Base-by-base conservation (phyloP, 2,113 vertebrate genomes). In the Austrofundulus limnaeus region DNA sequence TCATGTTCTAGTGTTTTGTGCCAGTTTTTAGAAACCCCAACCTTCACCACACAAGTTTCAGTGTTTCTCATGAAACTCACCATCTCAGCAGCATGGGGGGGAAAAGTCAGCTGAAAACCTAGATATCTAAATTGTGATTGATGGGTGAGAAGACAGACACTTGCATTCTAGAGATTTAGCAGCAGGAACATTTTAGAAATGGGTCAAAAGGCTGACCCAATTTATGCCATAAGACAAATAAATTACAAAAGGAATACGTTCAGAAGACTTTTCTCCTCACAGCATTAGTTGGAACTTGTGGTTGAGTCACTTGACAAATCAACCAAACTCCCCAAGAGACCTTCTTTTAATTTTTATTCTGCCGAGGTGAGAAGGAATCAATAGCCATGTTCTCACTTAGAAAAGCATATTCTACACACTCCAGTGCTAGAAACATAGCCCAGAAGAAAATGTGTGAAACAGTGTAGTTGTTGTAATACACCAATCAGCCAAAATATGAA, bases 321-420 rank as follows among this genome's bases (percentile, higher is more conserved):
- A 16, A 17, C 14, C 51, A 17, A 23, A 17, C 15, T 31, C 62
- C 28, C 25, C 23, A 9, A 55, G 54, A 57, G 62, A 56, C 41
- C 5, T 50, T 1, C 12, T 16, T 20, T 57, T n/a, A n/a, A n/a
- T n/a, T n/a, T 61, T 21, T 61, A 78, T 66, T 77, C 66, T 56
- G 65, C 38, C 11, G 55, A 56, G 61, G 60, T 66, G 60, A 42
- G 20, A 21, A 38, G 58, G 72, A 82, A 89, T 87, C 87, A 54
- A 79, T 85, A 74, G 46, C 61, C 82, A 81, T 87, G 74, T 82
- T 84, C 74, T 77, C 50, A 39, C 68, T 82, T 76, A 74, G 53
- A 75, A 68, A 50, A 49, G 55, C 6, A 19, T 57, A 57, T 60
- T 54, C 54, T 68, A 51, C 50, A 56, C 42, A 64, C 25, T 4